A percentile compares a stretch with the other conserved stretches of the same genome.
These are phyloP conservation scores for Diglossa cyanea DNA, from an alignment of 2,797 vertebrate genomes.

Conservation along the genomic window DNA sequence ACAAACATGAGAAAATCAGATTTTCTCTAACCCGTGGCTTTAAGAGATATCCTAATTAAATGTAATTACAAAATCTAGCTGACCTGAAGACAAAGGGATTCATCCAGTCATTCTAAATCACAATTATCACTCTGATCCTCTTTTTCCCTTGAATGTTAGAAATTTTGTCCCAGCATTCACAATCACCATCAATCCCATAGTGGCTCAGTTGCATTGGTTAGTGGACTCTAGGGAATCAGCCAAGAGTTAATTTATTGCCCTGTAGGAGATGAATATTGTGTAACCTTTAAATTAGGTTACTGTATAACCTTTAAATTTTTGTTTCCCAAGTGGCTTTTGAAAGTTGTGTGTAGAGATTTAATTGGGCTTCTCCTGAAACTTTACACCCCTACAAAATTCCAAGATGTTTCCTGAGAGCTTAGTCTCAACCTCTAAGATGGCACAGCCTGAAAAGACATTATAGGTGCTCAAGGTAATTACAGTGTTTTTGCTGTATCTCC, in stretches of 20 bases:
- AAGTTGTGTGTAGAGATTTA: not conserved
- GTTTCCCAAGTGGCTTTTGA: not conserved
- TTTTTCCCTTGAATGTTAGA: not conserved
- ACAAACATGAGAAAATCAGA: not conserved
- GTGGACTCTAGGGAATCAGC: not conserved
- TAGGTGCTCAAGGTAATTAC: not conserved
- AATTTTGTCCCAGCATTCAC: not conserved
- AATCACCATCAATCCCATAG: not conserved
- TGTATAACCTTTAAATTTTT: not conserved
- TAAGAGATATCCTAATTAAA: not conserved
- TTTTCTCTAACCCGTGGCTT: not conserved
- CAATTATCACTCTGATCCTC: not conserved
- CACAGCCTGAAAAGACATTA: not conserved
- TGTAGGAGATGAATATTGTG: not conserved
- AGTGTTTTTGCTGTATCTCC: not conserved
- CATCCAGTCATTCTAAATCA: not conserved
- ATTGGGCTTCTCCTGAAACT: not conserved
- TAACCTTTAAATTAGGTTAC: not conserved
- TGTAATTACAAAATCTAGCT: not conserved
- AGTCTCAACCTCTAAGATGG: not conserved
- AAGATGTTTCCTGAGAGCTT: not conserved
- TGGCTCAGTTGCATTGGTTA: not conserved
- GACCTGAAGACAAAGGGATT: not conserved
- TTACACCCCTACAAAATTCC: not conserved
- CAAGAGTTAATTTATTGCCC: not conserved